Evolutionary conservation across 2,113 vertebrate species (phyloP).

Genomic region (Alligator mississippiensis): DNA sequence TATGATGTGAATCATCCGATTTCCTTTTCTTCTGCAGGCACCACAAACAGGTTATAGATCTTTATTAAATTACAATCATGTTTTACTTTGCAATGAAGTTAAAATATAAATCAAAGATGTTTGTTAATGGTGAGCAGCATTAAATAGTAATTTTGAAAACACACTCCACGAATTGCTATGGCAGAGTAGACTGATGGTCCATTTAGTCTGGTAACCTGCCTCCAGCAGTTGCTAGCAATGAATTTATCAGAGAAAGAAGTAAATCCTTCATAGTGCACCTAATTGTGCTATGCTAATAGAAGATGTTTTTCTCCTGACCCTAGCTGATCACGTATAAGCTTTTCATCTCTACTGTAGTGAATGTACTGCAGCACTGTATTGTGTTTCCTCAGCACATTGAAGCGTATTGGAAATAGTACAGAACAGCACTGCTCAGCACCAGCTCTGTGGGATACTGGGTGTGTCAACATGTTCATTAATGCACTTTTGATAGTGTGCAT

Average conservation of each 20-base stretch:
- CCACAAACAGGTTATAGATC: neutral
- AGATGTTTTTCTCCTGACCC: neutral
- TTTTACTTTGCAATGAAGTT: neutral
- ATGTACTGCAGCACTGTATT: neutral
- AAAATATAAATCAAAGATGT: conserved; percentile 7
- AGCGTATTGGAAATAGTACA: no score
- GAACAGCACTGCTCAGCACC: rapidly evolving
- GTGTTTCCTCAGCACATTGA: no score
- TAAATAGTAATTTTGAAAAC: conserved; percentile 22
- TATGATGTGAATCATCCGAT: conserved; percentile 40
- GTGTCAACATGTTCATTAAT: no score
- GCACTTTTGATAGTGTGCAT: no score
- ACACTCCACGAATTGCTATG: neutral
- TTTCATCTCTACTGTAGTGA: neutral
- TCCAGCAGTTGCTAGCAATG: neutral
- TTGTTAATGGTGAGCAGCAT: neutral
- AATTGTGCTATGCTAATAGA: neutral
- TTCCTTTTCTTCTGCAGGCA: neutral
- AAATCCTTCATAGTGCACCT: neutral
- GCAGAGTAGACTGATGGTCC: neutral
- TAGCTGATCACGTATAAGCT: neutral
- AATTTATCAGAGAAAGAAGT: conserved; percentile 8
- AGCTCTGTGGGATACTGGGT: neutral
- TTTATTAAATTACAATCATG: neutral
- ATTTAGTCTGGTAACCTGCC: neutral